These are phyloP conservation scores for Strigamia transsilvanica DNA, from an alignment of 2,888 invertebrate genomes.

Conservation along the genomic window DNA sequence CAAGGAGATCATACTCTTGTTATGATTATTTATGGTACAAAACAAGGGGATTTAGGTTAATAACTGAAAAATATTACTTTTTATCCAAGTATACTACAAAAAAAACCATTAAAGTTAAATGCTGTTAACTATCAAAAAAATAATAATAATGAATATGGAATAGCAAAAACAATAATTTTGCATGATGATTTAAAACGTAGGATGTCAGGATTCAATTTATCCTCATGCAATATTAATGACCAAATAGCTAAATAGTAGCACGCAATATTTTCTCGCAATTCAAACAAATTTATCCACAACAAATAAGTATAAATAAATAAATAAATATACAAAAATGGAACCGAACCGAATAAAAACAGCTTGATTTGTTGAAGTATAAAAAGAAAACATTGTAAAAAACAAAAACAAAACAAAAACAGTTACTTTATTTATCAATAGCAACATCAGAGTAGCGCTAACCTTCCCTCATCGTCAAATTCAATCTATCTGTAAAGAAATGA, in stretches of 20 bases:
- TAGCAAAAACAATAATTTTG: constrained; percentile 23
- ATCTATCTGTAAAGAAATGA: constrained; percentile 42
- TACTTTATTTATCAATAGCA: constrained; percentile 1
- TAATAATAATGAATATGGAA: background rate
- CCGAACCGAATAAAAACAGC: background rate
- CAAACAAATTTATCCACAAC: background rate
- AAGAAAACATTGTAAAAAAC: background rate
- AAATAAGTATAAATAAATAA: background rate
- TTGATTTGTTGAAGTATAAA: background rate
- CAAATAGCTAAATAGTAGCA: constrained; percentile 16
- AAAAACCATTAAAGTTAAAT: background rate
- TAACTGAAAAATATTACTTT: background rate
- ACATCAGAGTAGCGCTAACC: background rate
- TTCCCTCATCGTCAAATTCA: constrained; percentile 16
- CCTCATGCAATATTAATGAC: constrained; percentile 17
- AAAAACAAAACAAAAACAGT: background rate
- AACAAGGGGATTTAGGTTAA: background rate
- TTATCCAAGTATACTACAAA: background rate
- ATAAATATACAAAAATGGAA: background rate
- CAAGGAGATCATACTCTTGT: background rate
- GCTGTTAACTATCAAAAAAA: background rate
- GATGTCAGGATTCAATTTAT: constrained; percentile 40
- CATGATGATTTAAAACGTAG: constrained; percentile 23
- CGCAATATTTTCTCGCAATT: constrained; percentile 27
- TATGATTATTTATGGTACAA: background rate